Evolutionary conservation across 2,797 vertebrate species (phyloP), one percentile per base, ranked within the genome.

Genomic region (Semaprochilodus insignis): DNA sequence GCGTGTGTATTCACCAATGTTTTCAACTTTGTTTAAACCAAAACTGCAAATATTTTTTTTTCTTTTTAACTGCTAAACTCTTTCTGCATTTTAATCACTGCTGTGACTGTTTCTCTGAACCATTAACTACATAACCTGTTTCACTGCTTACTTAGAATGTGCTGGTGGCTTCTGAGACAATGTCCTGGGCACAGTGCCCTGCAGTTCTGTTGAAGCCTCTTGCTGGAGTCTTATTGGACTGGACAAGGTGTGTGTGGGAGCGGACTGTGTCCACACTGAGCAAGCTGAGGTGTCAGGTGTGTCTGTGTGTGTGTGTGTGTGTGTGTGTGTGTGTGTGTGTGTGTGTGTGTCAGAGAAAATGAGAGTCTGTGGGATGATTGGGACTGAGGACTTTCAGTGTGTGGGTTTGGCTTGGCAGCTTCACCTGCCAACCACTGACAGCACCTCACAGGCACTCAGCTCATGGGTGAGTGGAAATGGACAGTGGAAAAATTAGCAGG

Each of bases 231-330:
- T 83, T 88, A 88, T 88, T 88, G 83, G 80, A 86, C 69, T 81
- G 86, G 87, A 88, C 86, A 48, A 82, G 81, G 74, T 76, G 78
- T 87, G 80, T 86, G 80, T 85, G 85, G 84, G 80, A 87, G 78
- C 84, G 85, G 87, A 82, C 83, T 79, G 75, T 78, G 86, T 85
- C 85, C 80, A 86, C 82, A 81, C 77, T 73, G 76, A 72, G 83
- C 80, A 85, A 66, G 81, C 82, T 80, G 54, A 83, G 79, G 81
- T 87, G 86, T 85, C 86, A 87, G 74, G 55, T 72, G 44, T 19
- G 80, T 48, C 6, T 48, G 44, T 48, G 44, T 48, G 44, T 48
- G 44, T 81, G 52, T 83, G 77, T 83, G 74, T 83, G 71, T 78
- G 77, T 70, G 55, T 78, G 62, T 78, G 71, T 74, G 77, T 25